These are phyloP conservation scores for Eilema depressum DNA, from an alignment of 2,888 invertebrate species.

Conservation along the genomic window DNA sequence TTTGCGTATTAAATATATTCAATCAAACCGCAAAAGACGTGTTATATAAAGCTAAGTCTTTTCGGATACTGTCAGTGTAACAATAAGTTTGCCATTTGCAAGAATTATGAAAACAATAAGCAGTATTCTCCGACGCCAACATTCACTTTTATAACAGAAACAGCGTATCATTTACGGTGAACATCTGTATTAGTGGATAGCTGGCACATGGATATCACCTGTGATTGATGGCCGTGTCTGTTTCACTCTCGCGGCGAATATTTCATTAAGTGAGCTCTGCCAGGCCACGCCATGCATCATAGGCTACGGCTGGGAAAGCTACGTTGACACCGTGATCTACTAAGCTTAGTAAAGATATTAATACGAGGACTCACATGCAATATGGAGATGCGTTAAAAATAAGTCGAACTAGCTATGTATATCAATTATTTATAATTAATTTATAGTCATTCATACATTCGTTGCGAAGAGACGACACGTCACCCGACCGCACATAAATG, in stretches of 20 bases:
- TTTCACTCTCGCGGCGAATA: constrained; percentile 79
- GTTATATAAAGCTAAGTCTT: too few species aligned
- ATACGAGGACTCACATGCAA: constrained; percentile 70
- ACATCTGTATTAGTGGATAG: constrained; percentile 57
- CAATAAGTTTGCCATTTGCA: neutral
- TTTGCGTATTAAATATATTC: too few species aligned
- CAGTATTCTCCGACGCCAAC: neutral
- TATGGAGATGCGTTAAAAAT: constrained; percentile 57
- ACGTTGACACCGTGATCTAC: constrained; percentile 79
- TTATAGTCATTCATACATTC: too few species aligned
- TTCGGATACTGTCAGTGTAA: neutral
- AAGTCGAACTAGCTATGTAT: constrained; percentile 1
- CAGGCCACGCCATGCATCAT: constrained; percentile 81
- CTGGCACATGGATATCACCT: constrained; percentile 69
- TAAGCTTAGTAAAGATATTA: constrained; percentile 81
- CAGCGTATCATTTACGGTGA: constrained; percentile 21
- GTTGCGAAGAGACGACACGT: too few species aligned
- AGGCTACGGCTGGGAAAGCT: constrained; percentile 73
- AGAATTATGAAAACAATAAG: neutral
- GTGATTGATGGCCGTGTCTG: constrained; percentile 80
- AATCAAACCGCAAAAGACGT: too few species aligned
- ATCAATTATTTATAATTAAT: too few species aligned
- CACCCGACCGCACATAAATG: too few species aligned
- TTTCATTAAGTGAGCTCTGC: constrained; percentile 81
- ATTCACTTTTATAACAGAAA: neutral